Evolutionary conservation across 2,888 invertebrate species (phyloP).

Genomic region (Brenthis hecate): DNA sequence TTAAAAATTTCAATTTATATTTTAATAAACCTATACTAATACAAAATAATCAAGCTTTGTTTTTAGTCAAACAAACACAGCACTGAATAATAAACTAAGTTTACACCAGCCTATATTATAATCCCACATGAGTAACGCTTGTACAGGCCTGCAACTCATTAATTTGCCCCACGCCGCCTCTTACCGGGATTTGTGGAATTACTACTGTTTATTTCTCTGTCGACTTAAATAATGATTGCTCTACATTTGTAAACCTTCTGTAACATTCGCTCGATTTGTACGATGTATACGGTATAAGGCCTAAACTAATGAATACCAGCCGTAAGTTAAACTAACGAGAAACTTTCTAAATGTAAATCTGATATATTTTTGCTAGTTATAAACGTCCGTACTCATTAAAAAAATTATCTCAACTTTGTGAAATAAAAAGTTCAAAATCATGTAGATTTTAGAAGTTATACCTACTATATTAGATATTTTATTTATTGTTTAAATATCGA

Average conservation of each 20-base stretch:
- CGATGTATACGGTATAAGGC: slow-evolving; percentile 26
- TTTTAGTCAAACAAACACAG: slow-evolving; percentile 25
- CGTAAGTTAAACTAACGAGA: slow-evolving; percentile 30
- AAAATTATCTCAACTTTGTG: too few species aligned
- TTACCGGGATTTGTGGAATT: slow-evolving; percentile 67
- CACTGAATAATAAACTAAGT: slow-evolving; percentile 56
- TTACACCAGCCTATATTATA: slow-evolving; percentile 57
- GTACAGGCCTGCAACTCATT: slow-evolving; percentile 58
- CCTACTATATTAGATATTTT: too few species aligned
- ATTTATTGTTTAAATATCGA: too few species aligned
- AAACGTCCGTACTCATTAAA: neutral
- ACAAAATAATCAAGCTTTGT: neutral
- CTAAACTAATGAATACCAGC: slow-evolving; percentile 32
- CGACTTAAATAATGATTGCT: slow-evolving; percentile 59
- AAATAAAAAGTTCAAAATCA: neutral
- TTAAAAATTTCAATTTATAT: neutral
- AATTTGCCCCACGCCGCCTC: slow-evolving; percentile 61
- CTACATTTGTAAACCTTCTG: slow-evolving; percentile 44
- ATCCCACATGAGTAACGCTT: slow-evolving; percentile 63
- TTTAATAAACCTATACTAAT: slow-evolving; percentile 9
- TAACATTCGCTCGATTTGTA: slow-evolving; percentile 38
- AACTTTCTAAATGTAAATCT: slow-evolving; percentile 19
- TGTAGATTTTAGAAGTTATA: too few species aligned
- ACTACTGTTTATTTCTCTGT: slow-evolving; percentile 68
- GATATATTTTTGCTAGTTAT: slow-evolving; percentile 11